These are phyloP conservation scores for Anthoscopus minutus DNA, from an alignment of 2,113 vertebrate genomes.

Conservation along the genomic window DNA sequence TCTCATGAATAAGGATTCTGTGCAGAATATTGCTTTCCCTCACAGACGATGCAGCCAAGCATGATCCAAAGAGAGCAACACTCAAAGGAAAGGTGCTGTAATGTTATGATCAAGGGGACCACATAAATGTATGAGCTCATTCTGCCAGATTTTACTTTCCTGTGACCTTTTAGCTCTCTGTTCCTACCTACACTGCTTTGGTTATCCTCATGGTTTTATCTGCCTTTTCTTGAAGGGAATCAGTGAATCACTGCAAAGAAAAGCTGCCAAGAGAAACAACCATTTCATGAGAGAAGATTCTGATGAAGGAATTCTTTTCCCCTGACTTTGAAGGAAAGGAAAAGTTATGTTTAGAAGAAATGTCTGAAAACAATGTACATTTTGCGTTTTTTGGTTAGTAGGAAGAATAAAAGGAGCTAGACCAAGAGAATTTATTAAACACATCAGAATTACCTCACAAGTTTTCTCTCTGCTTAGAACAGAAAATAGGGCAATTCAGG, in stretches of 20 bases:
- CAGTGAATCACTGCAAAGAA: slow-evolving; percentile 12
- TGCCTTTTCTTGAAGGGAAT: not conserved
- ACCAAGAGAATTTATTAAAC: not conserved
- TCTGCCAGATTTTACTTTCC: not conserved
- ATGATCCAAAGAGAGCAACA: not conserved
- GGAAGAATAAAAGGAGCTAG: not conserved
- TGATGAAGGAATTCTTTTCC: not conserved
- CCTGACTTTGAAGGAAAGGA: not conserved
- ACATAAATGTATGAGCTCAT: not conserved
- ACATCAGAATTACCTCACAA: not conserved
- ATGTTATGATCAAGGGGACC: not conserved
- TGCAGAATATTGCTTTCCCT: not conserved
- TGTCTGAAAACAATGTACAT: not conserved
- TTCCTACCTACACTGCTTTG: not conserved
- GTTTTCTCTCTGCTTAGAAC: not conserved
- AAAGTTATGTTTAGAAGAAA: not conserved
- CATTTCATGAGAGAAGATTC: not conserved
- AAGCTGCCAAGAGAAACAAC: slow-evolving; percentile 13
- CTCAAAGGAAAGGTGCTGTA: not conserved
- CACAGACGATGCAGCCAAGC: not conserved
- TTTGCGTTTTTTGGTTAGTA: not conserved
- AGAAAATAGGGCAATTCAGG: not conserved
- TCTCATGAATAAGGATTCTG: not conserved
- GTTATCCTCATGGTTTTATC: not conserved
- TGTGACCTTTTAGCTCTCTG: not conserved